Evolutionary conservation across 2,888 invertebrate species (phyloP), one percentile per base, ranked within the genome.

Genomic region (Smittia aterrima): DNA sequence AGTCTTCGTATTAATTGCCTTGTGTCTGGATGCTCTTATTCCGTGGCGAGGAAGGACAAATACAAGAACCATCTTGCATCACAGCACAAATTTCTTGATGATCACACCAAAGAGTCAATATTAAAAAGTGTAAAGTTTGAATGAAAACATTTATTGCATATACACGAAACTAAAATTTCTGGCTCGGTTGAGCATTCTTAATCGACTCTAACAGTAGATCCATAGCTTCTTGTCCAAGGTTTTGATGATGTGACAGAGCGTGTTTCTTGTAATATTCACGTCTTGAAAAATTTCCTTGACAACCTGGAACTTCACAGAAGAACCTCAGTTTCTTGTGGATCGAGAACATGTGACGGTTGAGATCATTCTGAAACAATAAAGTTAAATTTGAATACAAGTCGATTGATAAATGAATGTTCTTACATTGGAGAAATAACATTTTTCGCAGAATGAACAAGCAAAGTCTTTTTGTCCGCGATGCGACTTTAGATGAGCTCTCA

Each of bases 231-330:
- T 53, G 16, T 54, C 70, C 70, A 11, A 71, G 18, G 16, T 54
- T 71, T 13, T 71, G 70, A 32, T 71, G 70, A 71, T 71, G 70
- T 6, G 70, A 13, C 53, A 71, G 7, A 6, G 70, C 70, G 32
- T 71, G 54, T 53, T 71, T 71, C 25, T 71, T 71, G 53, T 71
- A 71, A 13, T 71, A 71, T 16, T 71, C 70, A 0, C 70, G 70
- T 32, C 70, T 20, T 18, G 54, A 54, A 54, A 71, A 71, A 22
- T 32, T 71, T 32, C 70, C 70, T 11, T 71, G 53, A 13, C 70
- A 71, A 24, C 70, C 70, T 4, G 54, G 32, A 0, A 54, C 54
- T 18, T 71, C 27, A 7, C 70, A 71, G 20, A 71, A 71, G 24
- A 71, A 71, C 18, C 70, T 7, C 11, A 71, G 16, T 54, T 71